Base-by-base conservation (phyloP, 2,113 vertebrate species). In the Callorhinus ursinus region DNA sequence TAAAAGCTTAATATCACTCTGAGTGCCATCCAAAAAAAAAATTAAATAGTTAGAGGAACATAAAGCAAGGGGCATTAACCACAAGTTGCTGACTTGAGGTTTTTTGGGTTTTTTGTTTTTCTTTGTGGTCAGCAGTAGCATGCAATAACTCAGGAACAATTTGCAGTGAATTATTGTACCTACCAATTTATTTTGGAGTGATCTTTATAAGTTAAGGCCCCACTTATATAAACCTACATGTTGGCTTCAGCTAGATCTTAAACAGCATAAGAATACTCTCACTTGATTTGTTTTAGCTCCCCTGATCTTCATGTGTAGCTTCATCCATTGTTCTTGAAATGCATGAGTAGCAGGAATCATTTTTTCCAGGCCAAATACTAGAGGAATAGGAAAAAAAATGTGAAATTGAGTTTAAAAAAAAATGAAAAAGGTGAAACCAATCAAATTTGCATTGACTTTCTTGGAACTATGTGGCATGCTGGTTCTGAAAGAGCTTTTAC, bases 81-180 rank as follows among this genome's bases (percentile, higher is more conserved):
- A 93, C 96, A 97, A 98, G 85, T 97, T 98, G 98, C 94, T 98
- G 98, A 98, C 95, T 79, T 95, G 88, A 98, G 84, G 24, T 0
- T 87, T 93, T 93, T 59, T 1, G 19, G 6, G 0, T 42, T 53
- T 80, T 90, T 90, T 92, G 55, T 91, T 94, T 98, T 91, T 86
- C 76, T 97, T 97, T 81, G 77, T 98, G 93, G 92, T 98, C 98
- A 98, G 97, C 97, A 98, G 91, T 93, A 98, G 96, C 88, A 97
- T 93, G 97, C 95, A 98, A 98, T 98, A 98, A 98, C 98, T 99
- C 97, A 95, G 39, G 94, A 97, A 95, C 82, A 97, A 98, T 98
- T 98, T 98, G 96, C 95, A 80, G 46, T 96, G 97, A 98, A 98
- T 98, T 98, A 94, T 97, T 97, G 95, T 80, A 92, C 31, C 84